Evolutionary conservation across 2,888 invertebrate genomes (phyloP), one percentile per base, ranked within the genome.

Genomic region (Pristionchus mayeri): DNA sequence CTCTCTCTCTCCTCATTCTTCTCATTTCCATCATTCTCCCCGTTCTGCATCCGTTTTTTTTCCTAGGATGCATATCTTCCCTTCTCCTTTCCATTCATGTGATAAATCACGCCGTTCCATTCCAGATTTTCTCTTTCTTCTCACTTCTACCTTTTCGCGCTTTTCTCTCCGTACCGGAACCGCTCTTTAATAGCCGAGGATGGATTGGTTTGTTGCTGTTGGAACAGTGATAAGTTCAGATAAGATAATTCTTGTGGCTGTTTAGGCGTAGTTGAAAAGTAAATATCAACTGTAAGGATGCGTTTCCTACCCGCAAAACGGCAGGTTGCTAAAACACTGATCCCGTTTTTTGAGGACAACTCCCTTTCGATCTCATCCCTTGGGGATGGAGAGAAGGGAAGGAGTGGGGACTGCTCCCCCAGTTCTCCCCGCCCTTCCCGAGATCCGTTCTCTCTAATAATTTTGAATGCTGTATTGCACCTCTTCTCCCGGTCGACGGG

Each of bases 331-430:
- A 27, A 18, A 63, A 63, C 63, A 63, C 21, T 63, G 34, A 63
- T 63, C 63, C 34, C 63, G 63, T 63, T 63, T 63, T 60, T 60
- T 63, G 63, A 34, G 34, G 63, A 63, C 63, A 63, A 63, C 63
- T 63, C 63, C 63, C 63, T 63, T 63, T 63, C 63, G 63, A 63
- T 63, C 18, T 16, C 63, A 9, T 44, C 44, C 44, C 44, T 34
- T 34, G 44, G n/a, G n/a, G 7, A 30, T 24, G 57, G 24, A 57
- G 60, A 63, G 63, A n/a, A n/a, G 54, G 11, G 52, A 57, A 11
- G n/a, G 30, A 18, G 30, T 63, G 16, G 63, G 27, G 27, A 27
- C 63, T 34, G 3, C 63, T 63, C 63, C 63, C 63, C 63, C 34
- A 63, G 63, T 34, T 34, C 63, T 4, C 34, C 34, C 34, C 30